Conservation (phyloP, 2,797 vertebrate species). For the Notolabrus celidotus region DNA sequence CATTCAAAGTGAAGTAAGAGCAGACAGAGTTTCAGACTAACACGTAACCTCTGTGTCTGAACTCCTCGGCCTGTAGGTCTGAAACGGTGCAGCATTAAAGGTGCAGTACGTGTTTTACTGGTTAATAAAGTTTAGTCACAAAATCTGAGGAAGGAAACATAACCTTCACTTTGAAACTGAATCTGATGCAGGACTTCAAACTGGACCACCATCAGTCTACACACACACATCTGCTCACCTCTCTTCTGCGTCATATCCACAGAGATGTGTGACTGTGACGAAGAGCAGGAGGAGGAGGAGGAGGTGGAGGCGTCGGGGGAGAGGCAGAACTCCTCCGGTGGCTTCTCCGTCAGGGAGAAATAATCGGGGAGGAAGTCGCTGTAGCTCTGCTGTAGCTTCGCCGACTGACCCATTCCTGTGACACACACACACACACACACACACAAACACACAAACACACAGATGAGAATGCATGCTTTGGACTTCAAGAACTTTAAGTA, state of each 20-base stretch:
- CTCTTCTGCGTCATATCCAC: slow-evolving; percentile 94
- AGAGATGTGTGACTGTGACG: slow-evolving; percentile 85
- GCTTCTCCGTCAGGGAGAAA: slow-evolving; percentile 94
- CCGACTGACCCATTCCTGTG: slow-evolving; percentile 80
- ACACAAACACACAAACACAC: slow-evolving; percentile 27
- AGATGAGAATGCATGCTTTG: background rate
- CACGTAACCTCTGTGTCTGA: too few relatives aligned
- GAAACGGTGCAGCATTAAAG: too few relatives aligned
- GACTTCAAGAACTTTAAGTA: background rate
- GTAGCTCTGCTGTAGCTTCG: slow-evolving; percentile 87
- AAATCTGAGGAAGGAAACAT: too few relatives aligned
- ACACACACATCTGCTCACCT: slow-evolving; percentile 75
- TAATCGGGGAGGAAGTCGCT: slow-evolving; percentile 94
- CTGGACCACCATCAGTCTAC: too few relatives aligned
- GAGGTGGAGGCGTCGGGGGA: slow-evolving; percentile 92
- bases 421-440: slow-evolving; percentile 42
- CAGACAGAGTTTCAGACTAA: too few relatives aligned
- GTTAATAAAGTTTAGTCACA: too few relatives aligned
- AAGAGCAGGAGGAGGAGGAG: slow-evolving; percentile 87
- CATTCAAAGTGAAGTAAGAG: too few relatives aligned
- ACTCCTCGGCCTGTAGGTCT: too few relatives aligned
- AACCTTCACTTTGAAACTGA: too few relatives aligned
- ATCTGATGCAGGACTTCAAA: too few relatives aligned
- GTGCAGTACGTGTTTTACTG: too few relatives aligned
- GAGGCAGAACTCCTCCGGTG: slow-evolving; percentile 97